Base-by-base conservation (phyloP, 1,140 invertebrate genomes). In the Temnothorax nylanderi region DNA sequence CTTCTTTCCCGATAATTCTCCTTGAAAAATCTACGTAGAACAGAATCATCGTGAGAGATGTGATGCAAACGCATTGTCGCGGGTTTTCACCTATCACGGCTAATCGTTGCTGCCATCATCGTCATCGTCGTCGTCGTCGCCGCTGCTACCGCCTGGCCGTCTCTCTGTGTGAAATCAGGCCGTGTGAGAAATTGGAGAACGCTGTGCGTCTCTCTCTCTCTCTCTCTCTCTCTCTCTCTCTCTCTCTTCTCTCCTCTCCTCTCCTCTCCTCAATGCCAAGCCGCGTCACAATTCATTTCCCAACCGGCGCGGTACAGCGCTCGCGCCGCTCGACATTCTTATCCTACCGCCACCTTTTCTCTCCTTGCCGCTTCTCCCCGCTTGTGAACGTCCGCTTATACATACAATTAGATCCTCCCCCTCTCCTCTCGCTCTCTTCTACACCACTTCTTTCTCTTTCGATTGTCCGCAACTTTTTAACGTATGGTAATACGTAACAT, bases 281-380 rank as follows among this genome's bases (percentile, higher is more conserved):
- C 76, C 65, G 87, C 86, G 88, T 89, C 90, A 84, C 89, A 86
- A 91, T 87, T 89, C 87, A 90, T 91, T 90, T 92, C 88, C 82
- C 86, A 91, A 92, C 65, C 85, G 85, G 85, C 81, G 34, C 64
- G 10, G 1, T 41, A 41, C 1, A 11, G 71, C 60, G 44, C 44
- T 80, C 54, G 37, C 51, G 76, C 37, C 84, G 65, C 76, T 74
- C 84, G 78, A 91, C 90, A 91, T 91, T 91, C 88, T 91, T 91
- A 75, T 87, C 60, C 85, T 89, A 87, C 72, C 89, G 75, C 56
- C 71, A 76, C 54, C 74, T 86, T 88, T 54, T 60, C 80, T 72
- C 72, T 78, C 58, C 88, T 60, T 51, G 41, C 51, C 34, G 3
- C 34, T 74, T 44, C 32, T 6, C 78, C 10, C 41, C 67, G 65